phyloP scores from a whole-genome alignment of 2,797 vertebrate species.

The Gallinago stenura region DNA sequence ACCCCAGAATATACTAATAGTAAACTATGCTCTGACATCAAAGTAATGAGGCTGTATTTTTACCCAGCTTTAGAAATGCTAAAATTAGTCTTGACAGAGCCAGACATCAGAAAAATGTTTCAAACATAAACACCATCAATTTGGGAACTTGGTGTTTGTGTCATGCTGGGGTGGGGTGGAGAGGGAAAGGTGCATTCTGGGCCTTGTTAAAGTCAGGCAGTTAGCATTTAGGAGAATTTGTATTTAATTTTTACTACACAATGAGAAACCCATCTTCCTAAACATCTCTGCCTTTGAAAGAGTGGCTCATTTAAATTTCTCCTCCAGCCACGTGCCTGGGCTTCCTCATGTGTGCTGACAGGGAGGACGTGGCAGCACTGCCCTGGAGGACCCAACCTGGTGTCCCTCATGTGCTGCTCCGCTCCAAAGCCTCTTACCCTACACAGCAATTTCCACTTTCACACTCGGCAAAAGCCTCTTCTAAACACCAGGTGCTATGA shows the following conservation, averaged over 20 bases:
- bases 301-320: conserved; percentile 5
- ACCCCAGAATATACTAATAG: conserved; percentile 83
- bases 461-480: neutral
- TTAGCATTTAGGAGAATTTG: conserved; percentile 39
- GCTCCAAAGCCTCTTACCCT: neutral
- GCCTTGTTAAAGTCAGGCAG: conserved; percentile 40
- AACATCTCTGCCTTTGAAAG: neutral
- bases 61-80: conserved; percentile 83
- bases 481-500: accelerated
- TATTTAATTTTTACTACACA: conserved; percentile 55
- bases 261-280: conserved; percentile 41
- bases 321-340: neutral
- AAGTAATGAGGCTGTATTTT: conserved; percentile 85
- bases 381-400: neutral
- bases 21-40: conserved; percentile 85
- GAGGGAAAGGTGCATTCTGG: conserved; percentile 52
- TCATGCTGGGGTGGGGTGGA: neutral
- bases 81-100: conserved; percentile 84
- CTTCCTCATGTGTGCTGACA: neutral
- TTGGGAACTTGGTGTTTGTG: conserved; percentile 65
- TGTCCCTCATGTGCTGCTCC: neutral
- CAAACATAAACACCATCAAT: conserved; percentile 78
- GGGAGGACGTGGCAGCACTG: accelerated
- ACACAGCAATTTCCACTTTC: accelerated
- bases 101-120: conserved; percentile 81